These are phyloP conservation scores for Trachelus tabidus DNA, from an alignment of 2,888 invertebrate genomes.

Conservation along the genomic window DNA sequence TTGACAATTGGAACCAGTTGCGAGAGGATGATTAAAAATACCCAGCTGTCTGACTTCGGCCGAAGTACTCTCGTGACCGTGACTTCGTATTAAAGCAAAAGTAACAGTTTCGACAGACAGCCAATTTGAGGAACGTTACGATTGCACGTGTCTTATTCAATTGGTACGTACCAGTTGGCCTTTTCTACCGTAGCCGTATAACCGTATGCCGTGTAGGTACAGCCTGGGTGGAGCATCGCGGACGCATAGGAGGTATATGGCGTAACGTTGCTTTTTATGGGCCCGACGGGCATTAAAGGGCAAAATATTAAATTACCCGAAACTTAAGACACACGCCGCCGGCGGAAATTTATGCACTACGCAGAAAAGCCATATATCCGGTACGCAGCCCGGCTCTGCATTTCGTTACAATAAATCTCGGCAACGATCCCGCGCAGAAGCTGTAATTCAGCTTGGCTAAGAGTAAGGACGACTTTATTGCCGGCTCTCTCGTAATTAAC, in stretches of 20 bases:
- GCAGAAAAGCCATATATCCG: slow-evolving; percentile 12
- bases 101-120: neutral
- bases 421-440: slow-evolving; percentile 18
- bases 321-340: slow-evolving; percentile 15
- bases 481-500: neutral
- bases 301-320: slow-evolving; percentile 41
- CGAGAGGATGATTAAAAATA: too few species aligned
- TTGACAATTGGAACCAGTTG: too few species aligned
- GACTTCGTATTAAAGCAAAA: too few species aligned
- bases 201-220: neutral
- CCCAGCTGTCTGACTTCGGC: too few species aligned
- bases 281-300: slow-evolving; percentile 15
- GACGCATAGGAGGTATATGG: neutral
- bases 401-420: slow-evolving; percentile 41
- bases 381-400: slow-evolving; percentile 10
- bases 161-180: neutral
- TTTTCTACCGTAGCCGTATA: neutral
- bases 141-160: neutral
- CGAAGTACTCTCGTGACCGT: too few species aligned
- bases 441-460: slow-evolving; percentile 24
- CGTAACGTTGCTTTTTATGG: slow-evolving; percentile 3
- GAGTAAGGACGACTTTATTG: slow-evolving; percentile 23
- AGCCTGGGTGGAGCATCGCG: neutral
- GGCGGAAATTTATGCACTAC: slow-evolving; percentile 38
- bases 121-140: neutral